Base-by-base conservation (phyloP, 2,797 vertebrate genomes). In the Aphelocoma californica region DNA sequence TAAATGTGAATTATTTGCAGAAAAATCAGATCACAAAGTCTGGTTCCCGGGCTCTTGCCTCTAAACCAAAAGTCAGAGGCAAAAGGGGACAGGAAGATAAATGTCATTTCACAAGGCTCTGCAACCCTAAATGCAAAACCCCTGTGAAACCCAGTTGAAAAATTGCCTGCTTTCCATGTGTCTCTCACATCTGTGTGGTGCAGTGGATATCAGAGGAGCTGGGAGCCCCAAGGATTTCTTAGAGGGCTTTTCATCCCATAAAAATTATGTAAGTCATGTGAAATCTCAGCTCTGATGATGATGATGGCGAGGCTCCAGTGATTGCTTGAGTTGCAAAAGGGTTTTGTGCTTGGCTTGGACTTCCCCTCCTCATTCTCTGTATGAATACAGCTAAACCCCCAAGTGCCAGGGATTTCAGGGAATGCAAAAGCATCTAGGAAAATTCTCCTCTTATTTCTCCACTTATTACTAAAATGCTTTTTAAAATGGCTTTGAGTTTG, bases 281-380 rank as follows among this genome's bases (percentile, higher is more conserved):
- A 81, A 86, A 79, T 38, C 56, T 57, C 65, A 42, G 51, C 44
- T 73, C 51, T 72, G 71, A 29, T 31, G 64, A 26, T 15, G 53
- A 8, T 14, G 34, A 13, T 5, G 42, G 12, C 0, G 24, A 44
- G 13, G 20, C 38, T 84, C 29, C 0, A 0, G 17, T 26, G 62
- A 44, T 19, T 24, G 28, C 36, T 90, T 25, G 9, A 21, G 28
- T 8, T 34, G 24, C 9, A 32, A 17, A 20, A 38, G 38, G 14
- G 11, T 38, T 88, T 89, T 81, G 47, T 38, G 54, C 40, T 61
- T 51, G 66, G 53, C 50, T 91, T 82, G 80, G 77, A 19, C 14
- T 47, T 74, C 26, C 21, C 54, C 53, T 19, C 5, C 4, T 61
- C 29, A 7, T 44, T 85, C n/a, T 61, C 38, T 42, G 0, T 20